Percentiles rank a stretch among this genome's conserved stretches.
Conservation (phyloP, 1,140 invertebrate species). For the Drosophila nannoptera region DNA sequence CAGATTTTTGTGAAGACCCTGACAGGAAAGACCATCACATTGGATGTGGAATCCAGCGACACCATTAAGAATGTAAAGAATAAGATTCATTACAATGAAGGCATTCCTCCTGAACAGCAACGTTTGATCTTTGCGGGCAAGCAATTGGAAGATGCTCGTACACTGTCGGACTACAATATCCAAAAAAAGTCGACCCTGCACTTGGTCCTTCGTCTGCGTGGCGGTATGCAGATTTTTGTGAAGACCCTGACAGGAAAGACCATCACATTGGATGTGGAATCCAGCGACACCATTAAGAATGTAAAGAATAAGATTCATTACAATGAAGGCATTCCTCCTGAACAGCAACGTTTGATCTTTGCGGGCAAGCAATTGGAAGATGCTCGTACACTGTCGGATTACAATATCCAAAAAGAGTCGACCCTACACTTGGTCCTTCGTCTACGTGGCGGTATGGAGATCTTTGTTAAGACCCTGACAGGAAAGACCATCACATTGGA, state of each 20-base stretch:
- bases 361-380: conserved; percentile 90
- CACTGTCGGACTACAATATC: conserved; percentile 90
- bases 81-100: conserved; percentile 88
- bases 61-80: conserved; percentile 92
- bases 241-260: conserved; percentile 92
- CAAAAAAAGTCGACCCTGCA: conserved; percentile 95
- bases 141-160: conserved; percentile 87
- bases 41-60: conserved; percentile 89
- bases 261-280: conserved; percentile 89
- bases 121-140: conserved; percentile 84
- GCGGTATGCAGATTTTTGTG: conserved; percentile 91
- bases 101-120: conserved; percentile 87
- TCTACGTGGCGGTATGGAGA: conserved; percentile 92
- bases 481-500: conserved; percentile 92
- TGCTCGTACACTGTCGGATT: conserved; percentile 88
- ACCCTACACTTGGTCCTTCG: conserved; percentile 93
- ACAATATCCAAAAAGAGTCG: conserved; percentile 94
- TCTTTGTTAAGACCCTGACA: conserved; percentile 87
- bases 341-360: conserved; percentile 87
- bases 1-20: conserved; percentile 87
- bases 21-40: conserved; percentile 91
- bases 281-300: conserved; percentile 90
- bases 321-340: conserved; percentile 87
- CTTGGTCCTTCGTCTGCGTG: conserved; percentile 89
- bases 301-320: conserved; percentile 90